Base-by-base conservation (phyloP, 1,140 invertebrate species). In the Nylanderia fulva region DNA sequence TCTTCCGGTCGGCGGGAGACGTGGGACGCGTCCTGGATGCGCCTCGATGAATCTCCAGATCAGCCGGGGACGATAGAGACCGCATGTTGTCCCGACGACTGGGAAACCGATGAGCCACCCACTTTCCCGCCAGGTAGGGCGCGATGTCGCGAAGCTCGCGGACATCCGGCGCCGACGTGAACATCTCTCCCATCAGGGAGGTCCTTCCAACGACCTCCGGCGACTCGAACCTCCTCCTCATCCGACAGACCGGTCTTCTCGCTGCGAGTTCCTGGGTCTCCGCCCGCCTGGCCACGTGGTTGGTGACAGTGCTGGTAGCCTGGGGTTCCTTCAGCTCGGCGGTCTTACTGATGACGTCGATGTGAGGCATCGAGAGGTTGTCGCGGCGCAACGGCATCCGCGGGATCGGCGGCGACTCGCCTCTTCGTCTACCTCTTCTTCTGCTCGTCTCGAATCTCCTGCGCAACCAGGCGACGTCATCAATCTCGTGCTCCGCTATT, bases 281-380 rank as follows among this genome's bases (percentile, higher is more conserved):
- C 39, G 92, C 91, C 75, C 82, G 90, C 36, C 88, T 89, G 13
- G 74, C 91, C n/a, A 84, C 87, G 7, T 93, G 94, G 39, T 89
- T 91, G 3, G 24, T 89, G 72, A 90, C 21, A 0, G 92, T 94
- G 84, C 93, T 91, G 24, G 93, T 84, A 74, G 91, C 36, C 4
- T 85, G 90, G 8, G 95, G 94, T 18, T 95, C 95, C 58, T 97
- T 96, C 52, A 98, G 92, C 5, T 96, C 95, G 0, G 97, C 97
- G 29, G 97, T 96, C 93, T 98, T 98, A 90, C 97, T 98, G 86
- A 98, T 98, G 1, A 98, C 96, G 91, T 98, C 98, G 48, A 98
- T 98, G 90, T 97, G 97, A 0, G 98, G 98, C 97, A 98, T 98
- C 63, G 96, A 96, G 5, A 97, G 95, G 90, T 98, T 96, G 56